Evolutionary conservation across 1,140 invertebrate genomes (phyloP).

Genomic region (Anoplophora glabripennis): DNA sequence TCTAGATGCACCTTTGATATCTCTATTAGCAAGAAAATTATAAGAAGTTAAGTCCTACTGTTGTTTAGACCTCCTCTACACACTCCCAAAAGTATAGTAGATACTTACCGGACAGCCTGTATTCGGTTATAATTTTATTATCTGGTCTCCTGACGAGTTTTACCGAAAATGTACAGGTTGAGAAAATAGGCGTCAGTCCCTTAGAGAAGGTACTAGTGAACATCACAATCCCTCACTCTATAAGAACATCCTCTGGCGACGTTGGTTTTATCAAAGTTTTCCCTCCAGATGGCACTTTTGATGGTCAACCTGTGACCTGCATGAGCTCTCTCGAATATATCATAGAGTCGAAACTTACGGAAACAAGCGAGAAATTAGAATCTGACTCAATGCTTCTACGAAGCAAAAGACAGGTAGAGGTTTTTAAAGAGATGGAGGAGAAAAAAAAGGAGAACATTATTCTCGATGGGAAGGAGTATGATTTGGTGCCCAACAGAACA

Average conservation of each 20-base stretch:
- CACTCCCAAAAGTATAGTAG: too few species aligned
- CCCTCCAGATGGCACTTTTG: neutral
- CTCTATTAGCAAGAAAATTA: too few species aligned
- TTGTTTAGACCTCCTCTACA: too few species aligned
- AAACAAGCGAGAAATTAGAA: neutral
- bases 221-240: neutral
- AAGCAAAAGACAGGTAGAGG: neutral
- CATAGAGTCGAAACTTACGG: neutral
- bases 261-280: neutral
- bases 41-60: too few species aligned
- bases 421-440: neutral
- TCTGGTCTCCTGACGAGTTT: too few species aligned
- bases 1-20: too few species aligned
- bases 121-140: too few species aligned
- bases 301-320: neutral
- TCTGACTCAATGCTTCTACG: neutral
- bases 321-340: neutral
- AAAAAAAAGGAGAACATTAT: neutral
- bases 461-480: neutral
- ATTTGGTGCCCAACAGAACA: neutral
- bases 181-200: neutral
- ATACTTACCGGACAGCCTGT: too few species aligned
- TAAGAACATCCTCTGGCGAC: neutral
- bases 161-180: neutral
- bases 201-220: neutral